Conservation (phyloP, 2,888 invertebrate genomes). For the Lycaena phlaeas region DNA sequence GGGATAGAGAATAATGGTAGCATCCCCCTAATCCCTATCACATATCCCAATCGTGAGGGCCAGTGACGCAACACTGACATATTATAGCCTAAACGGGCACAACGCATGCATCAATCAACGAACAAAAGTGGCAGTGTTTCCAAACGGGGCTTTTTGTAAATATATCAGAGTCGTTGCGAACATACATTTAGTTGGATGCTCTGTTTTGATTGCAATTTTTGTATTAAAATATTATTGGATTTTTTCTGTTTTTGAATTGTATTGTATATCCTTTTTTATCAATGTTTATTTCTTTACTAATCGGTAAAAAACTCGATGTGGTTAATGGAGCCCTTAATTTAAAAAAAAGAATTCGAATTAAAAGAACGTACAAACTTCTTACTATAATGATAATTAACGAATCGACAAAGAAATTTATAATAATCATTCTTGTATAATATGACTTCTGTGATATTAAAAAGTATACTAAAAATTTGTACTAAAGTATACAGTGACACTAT, state of each 20-base stretch:
- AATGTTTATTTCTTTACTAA: background rate
- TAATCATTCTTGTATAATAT: too few species aligned
- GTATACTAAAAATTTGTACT: too few species aligned
- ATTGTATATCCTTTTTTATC: background rate
- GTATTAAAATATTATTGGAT: background rate
- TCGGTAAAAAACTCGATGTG: too few species aligned
- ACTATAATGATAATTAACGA: too few species aligned
- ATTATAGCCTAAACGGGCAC: slow-evolving; percentile 15
- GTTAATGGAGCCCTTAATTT: too few species aligned
- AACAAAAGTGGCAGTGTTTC: slow-evolving; percentile 17
- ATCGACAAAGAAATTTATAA: too few species aligned
- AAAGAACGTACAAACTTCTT: too few species aligned
- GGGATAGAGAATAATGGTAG: slow-evolving; percentile 6
- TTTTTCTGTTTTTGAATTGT: too few species aligned
- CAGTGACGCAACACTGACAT: slow-evolving; percentile 18
- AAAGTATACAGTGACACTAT: too few species aligned
- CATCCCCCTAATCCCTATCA: slow-evolving; percentile 22
- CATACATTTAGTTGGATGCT: slow-evolving; percentile 25
- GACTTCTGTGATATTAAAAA: too few species aligned
- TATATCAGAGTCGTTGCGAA: slow-evolving; percentile 15
- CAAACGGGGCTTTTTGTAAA: slow-evolving; percentile 18
- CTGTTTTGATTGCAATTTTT: background rate
- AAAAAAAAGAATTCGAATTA: too few species aligned
- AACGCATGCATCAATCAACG: slow-evolving; percentile 26
- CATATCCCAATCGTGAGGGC: slow-evolving; percentile 16